These are phyloP conservation scores for Tenodera sinensis DNA, from an alignment of 2,888 invertebrate species.

Conservation along the genomic window DNA sequence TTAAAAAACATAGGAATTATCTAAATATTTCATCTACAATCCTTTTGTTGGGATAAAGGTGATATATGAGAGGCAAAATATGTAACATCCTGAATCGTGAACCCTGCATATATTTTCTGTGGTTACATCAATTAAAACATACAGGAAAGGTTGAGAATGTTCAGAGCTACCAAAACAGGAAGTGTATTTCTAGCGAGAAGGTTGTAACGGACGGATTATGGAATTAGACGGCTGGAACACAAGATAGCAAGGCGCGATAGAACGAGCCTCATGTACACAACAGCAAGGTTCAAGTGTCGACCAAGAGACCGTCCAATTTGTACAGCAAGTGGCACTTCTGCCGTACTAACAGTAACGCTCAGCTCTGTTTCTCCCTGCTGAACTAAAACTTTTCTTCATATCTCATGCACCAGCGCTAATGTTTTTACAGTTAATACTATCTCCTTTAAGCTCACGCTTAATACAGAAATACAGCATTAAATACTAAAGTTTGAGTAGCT, in stretches of 20 bases:
- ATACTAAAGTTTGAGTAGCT: too few species aligned
- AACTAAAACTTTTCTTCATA: not conserved
- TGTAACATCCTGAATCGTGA: too few species aligned
- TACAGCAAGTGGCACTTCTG: not conserved
- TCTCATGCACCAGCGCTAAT: not conserved
- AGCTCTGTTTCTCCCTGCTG: not conserved
- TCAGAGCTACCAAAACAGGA: too few species aligned
- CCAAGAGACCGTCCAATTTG: not conserved
- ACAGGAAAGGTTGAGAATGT: too few species aligned
- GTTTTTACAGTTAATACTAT: not conserved
- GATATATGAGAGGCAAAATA: too few species aligned
- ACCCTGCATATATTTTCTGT: too few species aligned
- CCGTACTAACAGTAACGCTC: not conserved
- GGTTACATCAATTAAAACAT: too few species aligned
- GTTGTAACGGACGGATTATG: not conserved
- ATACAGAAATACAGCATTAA: too few species aligned
- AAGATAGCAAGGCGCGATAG: not conserved
- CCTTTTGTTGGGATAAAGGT: too few species aligned
- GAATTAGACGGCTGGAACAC: not conserved
- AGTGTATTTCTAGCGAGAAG: not conserved
- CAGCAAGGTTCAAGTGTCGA: not conserved
- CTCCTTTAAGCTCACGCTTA: not conserved
- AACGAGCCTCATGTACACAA: not conserved
- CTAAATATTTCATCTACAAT: too few species aligned
- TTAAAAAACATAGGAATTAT: too few species aligned